Evolutionary conservation across 1,140 invertebrate genomes (phyloP), one percentile per base, ranked within the genome.

Genomic region (Drosophila sechellia): DNA sequence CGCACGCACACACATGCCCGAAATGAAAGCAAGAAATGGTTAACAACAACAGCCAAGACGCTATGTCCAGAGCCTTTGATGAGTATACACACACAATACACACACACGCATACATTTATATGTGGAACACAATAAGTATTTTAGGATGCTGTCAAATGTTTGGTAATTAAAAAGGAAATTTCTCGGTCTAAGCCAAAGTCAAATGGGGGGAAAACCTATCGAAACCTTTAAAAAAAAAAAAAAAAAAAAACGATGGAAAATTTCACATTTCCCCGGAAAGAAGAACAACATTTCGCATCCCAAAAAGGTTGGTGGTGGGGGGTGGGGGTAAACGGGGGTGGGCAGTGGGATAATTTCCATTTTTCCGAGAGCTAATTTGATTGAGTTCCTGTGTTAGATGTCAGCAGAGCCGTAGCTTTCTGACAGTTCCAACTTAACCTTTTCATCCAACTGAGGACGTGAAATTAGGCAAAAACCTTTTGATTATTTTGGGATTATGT

Each of bases 111-210:
- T 69, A 40, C 65, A 56, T 81, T 37, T 57, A 15, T 70, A 56
- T 83, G 39, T 53, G 20, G 59, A 79, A 84, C 64, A 85, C 81
- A 80, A 85, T 74, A 77, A 74, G 81, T 78, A 86, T 86, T 65
- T 55, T 79, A 86, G 81, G 81, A 87, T 87, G 79, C 83, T 86
- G 81, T 86, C 81, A 86, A 86, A 86, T 83, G 69, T 78, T 87
- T 81, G 79, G 79, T 87, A 86, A 86, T 86, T 86, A 86, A 86
- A 89, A 86, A 53, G 46, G 64, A 71, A 57, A 71, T 71, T 71
- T 71, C 52, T 34, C 35, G 27, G n/a, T n/a, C 68, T 37, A 22
- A 70, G 25, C 25, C 35, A 70, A 70, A 42, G 50, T 57, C 43
- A 42, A 57, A 65, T 17, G 34, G 49, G 20, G 48, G 12, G 17